Evolutionary conservation across 2,113 vertebrate genomes (phyloP), one percentile per base, ranked within the genome.

Genomic region (Nasalis larvatus): DNA sequence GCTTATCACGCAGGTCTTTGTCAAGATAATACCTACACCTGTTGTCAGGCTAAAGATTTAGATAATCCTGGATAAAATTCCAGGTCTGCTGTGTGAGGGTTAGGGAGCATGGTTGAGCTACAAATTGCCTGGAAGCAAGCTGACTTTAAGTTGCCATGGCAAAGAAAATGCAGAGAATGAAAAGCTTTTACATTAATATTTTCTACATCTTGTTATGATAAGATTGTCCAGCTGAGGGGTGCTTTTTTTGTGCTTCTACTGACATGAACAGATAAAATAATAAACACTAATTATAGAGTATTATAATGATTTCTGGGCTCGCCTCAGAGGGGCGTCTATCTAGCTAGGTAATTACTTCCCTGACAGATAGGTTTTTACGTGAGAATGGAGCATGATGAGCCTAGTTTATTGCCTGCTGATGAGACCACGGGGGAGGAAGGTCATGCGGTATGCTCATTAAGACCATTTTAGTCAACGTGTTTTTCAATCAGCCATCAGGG

Each of bases 131-230:
- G 90, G 98, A 99, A 98, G 98, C 95, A 96, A 83, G 96, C 96
- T 96, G 98, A 97, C 98, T 98, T 98, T 97, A 98, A 98, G 98
- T 99, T 99, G 98, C 98, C 98, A 99, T 99, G 98, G 98, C 97
- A 98, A 99, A 98, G 98, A 97, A 98, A 98, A 98, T 96, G 89
- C 97, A 98, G 98, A 98, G 98, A 99, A 98, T 96, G 98, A 95
- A 97, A 98, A 97, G 97, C 98, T 98, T 98, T 98, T 98, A 97
- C 98, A 96, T 98, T 98, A 98, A 98, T 98, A 96, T 98, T 96
- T 97, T 97, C 97, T 98, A 97, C 97, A 89, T 96, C 97, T 98
- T 98, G 98, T 98, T 98, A 94, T 97, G 98, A 98, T 98, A 98
- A 97, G 98, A 98, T 98, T 98, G 98, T 98, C 98, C 98, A 86